These are phyloP conservation scores for Limnephilus lunatus DNA, from an alignment of 2,888 invertebrate genomes.

Conservation along the genomic window DNA sequence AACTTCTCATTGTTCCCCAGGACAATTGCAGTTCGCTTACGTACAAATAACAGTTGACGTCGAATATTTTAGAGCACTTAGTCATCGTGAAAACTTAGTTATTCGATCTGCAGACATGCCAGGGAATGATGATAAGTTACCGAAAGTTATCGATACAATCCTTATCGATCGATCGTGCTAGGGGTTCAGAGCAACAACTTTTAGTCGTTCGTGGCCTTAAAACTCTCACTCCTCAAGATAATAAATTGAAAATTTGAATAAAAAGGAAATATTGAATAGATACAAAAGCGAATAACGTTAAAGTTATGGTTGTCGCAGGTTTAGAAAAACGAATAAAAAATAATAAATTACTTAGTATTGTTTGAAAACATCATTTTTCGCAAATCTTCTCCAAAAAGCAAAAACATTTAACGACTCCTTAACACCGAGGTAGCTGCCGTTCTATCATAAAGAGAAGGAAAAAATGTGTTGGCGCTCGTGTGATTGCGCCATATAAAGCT, in stretches of 20 bases:
- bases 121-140: too few species aligned
- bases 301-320: background rate
- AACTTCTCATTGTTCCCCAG: too few species aligned
- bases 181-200: background rate
- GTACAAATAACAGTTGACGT: too few species aligned
- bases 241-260: background rate
- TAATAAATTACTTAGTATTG: background rate
- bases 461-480: conserved; percentile 11
- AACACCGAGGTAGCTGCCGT: background rate
- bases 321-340: background rate
- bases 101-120: too few species aligned
- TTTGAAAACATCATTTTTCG: background rate
- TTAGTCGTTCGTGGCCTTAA: background rate
- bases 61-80: too few species aligned
- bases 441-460: background rate
- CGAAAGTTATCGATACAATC: too few species aligned
- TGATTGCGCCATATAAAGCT: conserved; percentile 40
- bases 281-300: too few species aligned
- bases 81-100: too few species aligned
- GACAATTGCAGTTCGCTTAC: too few species aligned
- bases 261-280: too few species aligned
- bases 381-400: background rate
- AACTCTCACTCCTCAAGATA: background rate
- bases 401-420: background rate
- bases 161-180: too few species aligned